phyloP scores from a whole-genome alignment of 2,113 vertebrate species.

The Scomber scombrus region DNA sequence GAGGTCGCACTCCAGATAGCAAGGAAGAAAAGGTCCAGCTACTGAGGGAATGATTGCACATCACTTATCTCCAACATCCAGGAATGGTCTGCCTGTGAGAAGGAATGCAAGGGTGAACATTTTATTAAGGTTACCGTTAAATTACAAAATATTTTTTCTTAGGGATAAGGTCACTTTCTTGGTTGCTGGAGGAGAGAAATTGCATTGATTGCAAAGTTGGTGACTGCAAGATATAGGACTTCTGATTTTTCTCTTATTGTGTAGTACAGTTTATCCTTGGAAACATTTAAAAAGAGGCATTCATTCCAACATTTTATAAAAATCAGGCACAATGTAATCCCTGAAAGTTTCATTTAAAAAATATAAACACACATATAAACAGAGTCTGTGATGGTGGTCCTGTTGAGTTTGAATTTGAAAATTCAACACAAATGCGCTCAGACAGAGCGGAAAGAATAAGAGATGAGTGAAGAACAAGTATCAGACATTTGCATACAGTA shows the following conservation, averaged over 20 bases:
- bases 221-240: too few species aligned
- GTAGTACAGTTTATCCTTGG: neutral
- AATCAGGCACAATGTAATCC: too few species aligned
- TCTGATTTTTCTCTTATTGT: neutral
- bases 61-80: neutral
- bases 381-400: neutral
- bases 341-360: neutral
- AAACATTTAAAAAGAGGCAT: neutral
- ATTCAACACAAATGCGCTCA: neutral
- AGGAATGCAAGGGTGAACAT: neutral
- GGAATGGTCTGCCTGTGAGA: neutral
- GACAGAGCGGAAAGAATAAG: slow-evolving; percentile 25
- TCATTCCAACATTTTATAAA: too few species aligned
- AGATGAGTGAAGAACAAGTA: slow-evolving; percentile 9
- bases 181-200: neutral
- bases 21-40: neutral
- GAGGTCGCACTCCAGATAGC: neutral
- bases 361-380: neutral
- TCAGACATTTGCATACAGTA: slow-evolving; percentile 24
- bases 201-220: neutral
- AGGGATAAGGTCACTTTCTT: neutral
- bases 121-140: neutral
- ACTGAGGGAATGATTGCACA: neutral
- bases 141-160: neutral
- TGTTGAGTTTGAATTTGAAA: slow-evolving; percentile 5